These are phyloP conservation scores for Lanius collurio DNA, from an alignment of 2,113 vertebrate species.

Conservation along the genomic window DNA sequence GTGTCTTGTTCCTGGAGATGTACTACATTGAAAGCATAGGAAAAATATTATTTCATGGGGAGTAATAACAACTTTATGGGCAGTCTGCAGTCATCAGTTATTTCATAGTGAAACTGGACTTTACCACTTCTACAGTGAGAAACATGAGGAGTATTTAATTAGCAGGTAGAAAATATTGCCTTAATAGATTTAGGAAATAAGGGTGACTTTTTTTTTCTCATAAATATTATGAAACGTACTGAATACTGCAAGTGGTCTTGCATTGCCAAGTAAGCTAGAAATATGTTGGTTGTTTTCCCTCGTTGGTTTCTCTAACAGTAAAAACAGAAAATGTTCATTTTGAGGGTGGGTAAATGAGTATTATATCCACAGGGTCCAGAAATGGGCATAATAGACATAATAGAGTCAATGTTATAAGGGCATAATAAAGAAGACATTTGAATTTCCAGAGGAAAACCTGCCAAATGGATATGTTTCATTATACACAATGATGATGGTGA, in stretches of 20 bases:
- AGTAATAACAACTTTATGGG: background rate
- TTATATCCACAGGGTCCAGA: background rate
- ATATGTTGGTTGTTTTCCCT: background rate
- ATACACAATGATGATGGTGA: background rate
- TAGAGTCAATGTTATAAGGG: background rate
- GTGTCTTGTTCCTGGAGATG: background rate
- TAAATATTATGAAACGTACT: background rate
- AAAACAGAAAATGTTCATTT: background rate
- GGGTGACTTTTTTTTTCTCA: background rate
- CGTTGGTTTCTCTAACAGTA: background rate
- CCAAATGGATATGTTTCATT: background rate
- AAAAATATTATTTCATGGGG: background rate
- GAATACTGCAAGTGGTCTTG: background rate
- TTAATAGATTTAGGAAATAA: background rate
- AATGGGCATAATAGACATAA: background rate
- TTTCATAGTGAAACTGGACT: background rate
- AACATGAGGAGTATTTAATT: background rate
- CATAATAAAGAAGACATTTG: background rate
- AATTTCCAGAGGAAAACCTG: background rate
- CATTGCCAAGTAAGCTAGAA: background rate
- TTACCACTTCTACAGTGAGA: background rate
- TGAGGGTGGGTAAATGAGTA: background rate
- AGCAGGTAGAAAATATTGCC: background rate
- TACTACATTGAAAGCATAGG: background rate
- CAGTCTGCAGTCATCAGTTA: background rate